A percentile compares a stretch with the other conserved stretches of the same genome.
These are phyloP conservation scores for Archocentrus centrarchus DNA, from an alignment of 2,113 vertebrate genomes.

Conservation along the genomic window DNA sequence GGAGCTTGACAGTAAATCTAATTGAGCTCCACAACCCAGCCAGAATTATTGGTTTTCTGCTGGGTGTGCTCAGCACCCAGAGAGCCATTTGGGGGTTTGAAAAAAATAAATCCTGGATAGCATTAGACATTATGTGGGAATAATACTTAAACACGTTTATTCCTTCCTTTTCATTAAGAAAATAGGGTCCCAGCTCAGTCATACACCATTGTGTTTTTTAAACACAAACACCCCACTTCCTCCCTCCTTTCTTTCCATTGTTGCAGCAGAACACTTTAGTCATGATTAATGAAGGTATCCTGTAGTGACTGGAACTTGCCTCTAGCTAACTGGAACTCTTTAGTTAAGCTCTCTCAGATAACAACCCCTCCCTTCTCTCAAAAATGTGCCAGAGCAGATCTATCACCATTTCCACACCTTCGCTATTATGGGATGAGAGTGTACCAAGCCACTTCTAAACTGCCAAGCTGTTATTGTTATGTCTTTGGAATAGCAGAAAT, in stretches of 20 bases:
- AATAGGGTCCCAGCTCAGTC: constrained; percentile 66
- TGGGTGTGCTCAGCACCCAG: constrained; percentile 57
- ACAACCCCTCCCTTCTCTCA: not conserved
- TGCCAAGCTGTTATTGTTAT: constrained; percentile 53
- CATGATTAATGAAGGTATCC: constrained; percentile 41
- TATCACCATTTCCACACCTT: constrained; percentile 5
- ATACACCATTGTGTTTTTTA: constrained; percentile 45
- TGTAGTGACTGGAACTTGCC: constrained; percentile 20
- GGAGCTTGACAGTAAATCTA: constrained; percentile 74
- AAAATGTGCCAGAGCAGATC: constrained; percentile 19
- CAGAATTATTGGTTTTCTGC: constrained; percentile 76
- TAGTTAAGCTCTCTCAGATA: constrained; percentile 34
- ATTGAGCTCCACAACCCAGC: constrained; percentile 55
- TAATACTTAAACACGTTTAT: constrained; percentile 73
- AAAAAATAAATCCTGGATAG: constrained; percentile 75
- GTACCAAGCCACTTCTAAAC: constrained; percentile 18
- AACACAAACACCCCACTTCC: not conserved
- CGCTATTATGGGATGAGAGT: constrained; percentile 29
- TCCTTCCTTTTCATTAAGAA: constrained; percentile 71
- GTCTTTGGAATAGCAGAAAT: constrained; percentile 30
- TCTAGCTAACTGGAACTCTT: constrained; percentile 37
- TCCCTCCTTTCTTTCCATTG: constrained; percentile 9
- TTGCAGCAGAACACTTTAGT: constrained; percentile 26
- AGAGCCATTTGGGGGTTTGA: constrained; percentile 65
- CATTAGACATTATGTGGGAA: constrained; percentile 72